Percentiles rank a stretch among this genome's conserved stretches.
Conservation (phyloP, 2,113 vertebrate species). For the Raphicerus campestris region DNA sequence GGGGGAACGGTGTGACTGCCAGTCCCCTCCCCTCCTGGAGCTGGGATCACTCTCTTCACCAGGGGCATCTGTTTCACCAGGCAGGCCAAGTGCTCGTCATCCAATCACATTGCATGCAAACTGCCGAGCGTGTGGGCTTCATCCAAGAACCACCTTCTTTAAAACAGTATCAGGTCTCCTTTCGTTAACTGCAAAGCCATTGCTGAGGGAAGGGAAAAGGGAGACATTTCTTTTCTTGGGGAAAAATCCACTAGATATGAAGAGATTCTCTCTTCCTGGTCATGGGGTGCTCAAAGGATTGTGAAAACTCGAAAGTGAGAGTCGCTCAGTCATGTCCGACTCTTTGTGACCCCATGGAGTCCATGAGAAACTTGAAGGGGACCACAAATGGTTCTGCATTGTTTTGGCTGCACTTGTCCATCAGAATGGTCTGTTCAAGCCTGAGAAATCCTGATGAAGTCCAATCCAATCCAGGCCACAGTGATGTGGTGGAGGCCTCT, state of each 20-base stretch:
- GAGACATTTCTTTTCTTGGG: background rate
- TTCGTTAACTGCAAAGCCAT: background rate
- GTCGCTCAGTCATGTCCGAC: background rate
- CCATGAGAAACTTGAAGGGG: background rate
- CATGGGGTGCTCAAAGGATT: background rate
- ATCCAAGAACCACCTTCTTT: background rate
- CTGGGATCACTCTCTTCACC: background rate
- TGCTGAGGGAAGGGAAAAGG: background rate
- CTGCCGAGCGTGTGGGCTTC: background rate
- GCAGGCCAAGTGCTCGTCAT: background rate
- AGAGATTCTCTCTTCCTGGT: background rate
- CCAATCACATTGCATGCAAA: background rate
- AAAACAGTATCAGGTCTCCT: background rate
- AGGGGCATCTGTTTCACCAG: background rate
- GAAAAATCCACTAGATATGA: background rate
- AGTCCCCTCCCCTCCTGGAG: background rate
- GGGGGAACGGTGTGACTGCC: fast-evolving
- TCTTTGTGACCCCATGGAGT: background rate
- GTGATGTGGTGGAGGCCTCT: background rate
- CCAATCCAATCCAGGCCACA: background rate
- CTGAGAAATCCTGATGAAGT: background rate
- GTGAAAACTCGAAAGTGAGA: background rate
- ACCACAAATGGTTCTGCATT: background rate
- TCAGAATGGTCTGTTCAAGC: background rate
- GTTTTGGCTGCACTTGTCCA: background rate